phyloP scores from a whole-genome alignment of 2,797 vertebrate species.

The Syngnathus acus region DNA sequence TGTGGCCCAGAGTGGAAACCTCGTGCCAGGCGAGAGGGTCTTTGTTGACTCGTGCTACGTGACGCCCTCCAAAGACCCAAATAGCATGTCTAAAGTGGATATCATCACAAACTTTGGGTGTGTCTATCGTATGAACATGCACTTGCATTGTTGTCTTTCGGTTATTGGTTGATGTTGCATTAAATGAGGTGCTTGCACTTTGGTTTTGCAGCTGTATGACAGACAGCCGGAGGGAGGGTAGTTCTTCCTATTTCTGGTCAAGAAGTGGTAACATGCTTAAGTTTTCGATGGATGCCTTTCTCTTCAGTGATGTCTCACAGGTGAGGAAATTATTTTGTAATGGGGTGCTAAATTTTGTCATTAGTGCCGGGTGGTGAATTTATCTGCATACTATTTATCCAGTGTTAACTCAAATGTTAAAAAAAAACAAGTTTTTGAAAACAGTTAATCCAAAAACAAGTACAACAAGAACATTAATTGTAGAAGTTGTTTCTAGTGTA shows the following conservation, averaged over 20 bases:
- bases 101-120: conserved; percentile 62
- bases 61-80: conserved; percentile 39
- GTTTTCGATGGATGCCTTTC: conserved; percentile 61
- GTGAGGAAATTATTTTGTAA: conserved; percentile 20
- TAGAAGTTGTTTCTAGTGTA: no score
- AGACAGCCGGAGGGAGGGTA: conserved; percentile 56
- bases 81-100: conserved; percentile 30
- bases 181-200: background rate
- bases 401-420: no score
- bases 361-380: no score
- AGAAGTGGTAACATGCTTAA: conserved; percentile 28
- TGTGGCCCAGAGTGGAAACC: conserved; percentile 23
- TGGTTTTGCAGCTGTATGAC: conserved; percentile 56
- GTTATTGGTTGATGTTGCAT: background rate
- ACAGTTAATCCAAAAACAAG: no score
- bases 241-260: conserved; percentile 45
- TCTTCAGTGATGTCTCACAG: conserved; percentile 39
- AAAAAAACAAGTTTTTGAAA: no score
- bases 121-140: background rate
- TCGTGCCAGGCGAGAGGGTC: conserved; percentile 41
- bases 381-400: no score
- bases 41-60: conserved; percentile 56
- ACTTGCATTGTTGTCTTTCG: background rate
- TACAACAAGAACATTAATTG: no score
- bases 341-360: no score